Evolutionary conservation across 1,140 invertebrate species (phyloP).

Genomic region (Drosophila obscura): DNA sequence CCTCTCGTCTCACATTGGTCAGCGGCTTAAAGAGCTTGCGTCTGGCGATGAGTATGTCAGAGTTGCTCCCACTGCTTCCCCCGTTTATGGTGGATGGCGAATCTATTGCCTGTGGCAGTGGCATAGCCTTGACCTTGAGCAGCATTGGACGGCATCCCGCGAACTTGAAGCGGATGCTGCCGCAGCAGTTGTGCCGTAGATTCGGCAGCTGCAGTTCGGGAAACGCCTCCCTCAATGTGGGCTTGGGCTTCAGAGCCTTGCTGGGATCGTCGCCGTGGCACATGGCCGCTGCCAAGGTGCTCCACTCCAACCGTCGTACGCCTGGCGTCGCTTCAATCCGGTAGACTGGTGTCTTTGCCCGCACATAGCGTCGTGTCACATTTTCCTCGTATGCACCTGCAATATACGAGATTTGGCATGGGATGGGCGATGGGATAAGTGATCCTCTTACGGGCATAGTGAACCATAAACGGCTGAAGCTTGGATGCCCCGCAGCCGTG

Average conservation of each 20-base stretch:
- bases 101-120: conserved; percentile 24
- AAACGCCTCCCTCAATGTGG: conserved; percentile 60
- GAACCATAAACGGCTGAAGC: conserved; percentile 73
- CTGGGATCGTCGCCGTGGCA: conserved; percentile 80
- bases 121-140: conserved; percentile 60
- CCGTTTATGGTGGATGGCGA: conserved; percentile 38
- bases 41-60: conserved; percentile 73
- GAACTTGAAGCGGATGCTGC: conserved; percentile 79
- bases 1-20: conserved; percentile 55
- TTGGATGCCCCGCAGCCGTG: conserved; percentile 67
- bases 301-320: conserved; percentile 78
- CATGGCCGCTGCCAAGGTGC: conserved; percentile 77
- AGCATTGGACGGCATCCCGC: conserved; percentile 74
- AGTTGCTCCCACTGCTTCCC: conserved; percentile 39
- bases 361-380: conserved; percentile 34
- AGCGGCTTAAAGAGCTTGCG: conserved; percentile 78
- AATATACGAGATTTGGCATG: not conserved
- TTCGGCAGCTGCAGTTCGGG: conserved; percentile 68
- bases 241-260: conserved; percentile 74
- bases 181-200: conserved; percentile 67
- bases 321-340: conserved; percentile 63
- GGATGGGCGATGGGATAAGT: no score
- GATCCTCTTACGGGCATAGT: conserved; percentile 58
- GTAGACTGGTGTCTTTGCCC: conserved; percentile 41
- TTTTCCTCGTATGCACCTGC: conserved; percentile 51